A percentile compares a stretch with the other conserved stretches of the same genome.
Evolutionary conservation across 2,113 vertebrate genomes (phyloP).

Genomic region (Cephalophus harveyi): DNA sequence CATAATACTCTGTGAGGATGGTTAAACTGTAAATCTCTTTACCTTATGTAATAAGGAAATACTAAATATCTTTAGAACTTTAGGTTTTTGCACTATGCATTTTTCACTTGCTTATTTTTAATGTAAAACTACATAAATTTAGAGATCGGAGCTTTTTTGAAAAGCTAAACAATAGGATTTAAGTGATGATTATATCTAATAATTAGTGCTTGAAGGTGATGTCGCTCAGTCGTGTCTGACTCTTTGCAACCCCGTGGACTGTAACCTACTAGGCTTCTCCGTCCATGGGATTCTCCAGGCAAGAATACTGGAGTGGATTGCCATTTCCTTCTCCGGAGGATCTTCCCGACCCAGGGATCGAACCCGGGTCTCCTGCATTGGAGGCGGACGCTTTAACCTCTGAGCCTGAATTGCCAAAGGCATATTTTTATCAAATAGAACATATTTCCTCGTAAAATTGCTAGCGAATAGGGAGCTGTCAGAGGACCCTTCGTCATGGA

Average conservation of each 20-base stretch:
- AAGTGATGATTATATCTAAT: background rate
- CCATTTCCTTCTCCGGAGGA: no score
- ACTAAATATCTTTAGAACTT: background rate
- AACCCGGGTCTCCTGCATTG: no score
- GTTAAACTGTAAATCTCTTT: background rate
- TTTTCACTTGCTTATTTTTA: background rate
- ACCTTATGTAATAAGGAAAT: background rate
- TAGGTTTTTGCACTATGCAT: background rate
- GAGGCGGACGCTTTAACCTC: no score
- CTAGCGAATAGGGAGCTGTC: rapidly evolving
- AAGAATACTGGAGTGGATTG: no score
- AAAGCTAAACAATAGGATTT: background rate
- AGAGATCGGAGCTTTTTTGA: background rate
- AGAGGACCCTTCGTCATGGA: background rate
- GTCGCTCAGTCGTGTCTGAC: no score
- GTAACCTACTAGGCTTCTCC: no score
- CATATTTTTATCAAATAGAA: background rate
- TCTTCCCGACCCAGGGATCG: no score
- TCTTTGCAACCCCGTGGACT: no score
- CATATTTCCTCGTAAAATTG: background rate
- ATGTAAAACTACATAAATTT: background rate
- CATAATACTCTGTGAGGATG: background rate
- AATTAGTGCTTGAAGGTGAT: no score
- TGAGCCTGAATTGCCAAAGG: background rate
- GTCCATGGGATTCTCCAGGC: no score